Base-by-base conservation (phyloP, 2,113 vertebrate species). In the Cottus gobio region DNA sequence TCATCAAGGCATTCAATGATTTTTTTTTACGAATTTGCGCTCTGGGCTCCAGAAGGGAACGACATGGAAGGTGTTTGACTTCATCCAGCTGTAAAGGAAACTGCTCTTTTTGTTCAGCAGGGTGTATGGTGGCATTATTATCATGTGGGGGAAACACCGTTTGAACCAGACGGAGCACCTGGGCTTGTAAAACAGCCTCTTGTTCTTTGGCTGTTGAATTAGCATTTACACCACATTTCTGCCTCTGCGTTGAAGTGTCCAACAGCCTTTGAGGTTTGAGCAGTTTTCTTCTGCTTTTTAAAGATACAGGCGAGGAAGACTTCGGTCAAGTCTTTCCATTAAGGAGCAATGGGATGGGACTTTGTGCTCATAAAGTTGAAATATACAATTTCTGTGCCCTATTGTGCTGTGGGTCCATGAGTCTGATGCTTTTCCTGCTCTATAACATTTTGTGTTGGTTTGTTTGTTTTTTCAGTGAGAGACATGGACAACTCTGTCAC, bases 401-500 rank as follows among this genome's bases (percentile, higher is more conserved):
- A 24, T 11, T 12, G 22, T 24, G 50, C n/a, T 54, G 42, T 61
- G 42, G 10, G 4, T 64, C 46, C 1, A n/a, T 46, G 7, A 31
- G 16, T 30, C 24, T 28, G 16, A 75, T 36, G 13, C 34, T 39
- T 57, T 79, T 36, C 37, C 42, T 52, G 5, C 11, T 56, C 44
- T 31, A 10, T 67, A 3, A 34, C 31, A 30, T 66, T 6, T 54
- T 62, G 34, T 6, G 34, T n/a, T n/a, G n/a, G n/a, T 34, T 52
- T 24, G 4, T 11, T 52, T 52, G 1, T 11, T 28, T 28, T 56
- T 83, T 90, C 77, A 96, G 96, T 95, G 89, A 91, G 85, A 76
- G 89, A 87, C 95, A 99, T 99, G 98, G 98, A 99, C 96, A 98
- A 96, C 95, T 96, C 98, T 76, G 96, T 99, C 92, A 99, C 98